These are phyloP conservation scores for Anoplolepis gracilipes DNA, from an alignment of 1,140 invertebrate genomes.

Conservation along the genomic window DNA sequence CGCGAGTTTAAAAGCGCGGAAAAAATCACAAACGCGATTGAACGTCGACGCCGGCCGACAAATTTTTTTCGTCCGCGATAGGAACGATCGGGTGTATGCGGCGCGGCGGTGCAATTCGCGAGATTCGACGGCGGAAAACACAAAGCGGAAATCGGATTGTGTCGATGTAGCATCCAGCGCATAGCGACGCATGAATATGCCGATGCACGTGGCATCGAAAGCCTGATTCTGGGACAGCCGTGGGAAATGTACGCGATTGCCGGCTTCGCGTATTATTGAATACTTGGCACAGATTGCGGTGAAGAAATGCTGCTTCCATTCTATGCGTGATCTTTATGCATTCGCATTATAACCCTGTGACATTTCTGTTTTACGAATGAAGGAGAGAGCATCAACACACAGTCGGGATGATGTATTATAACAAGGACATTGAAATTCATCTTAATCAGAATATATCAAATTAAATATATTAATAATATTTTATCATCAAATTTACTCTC, in stretches of 20 bases:
- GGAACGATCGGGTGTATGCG: slow-evolving; percentile 33
- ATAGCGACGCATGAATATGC: slow-evolving; percentile 39
- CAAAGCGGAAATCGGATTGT: slow-evolving; percentile 36
- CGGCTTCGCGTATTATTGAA: slow-evolving; percentile 49
- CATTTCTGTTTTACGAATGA: slow-evolving; percentile 67
- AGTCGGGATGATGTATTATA: slow-evolving; percentile 24
- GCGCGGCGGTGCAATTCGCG: slow-evolving; percentile 32
- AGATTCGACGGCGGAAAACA: slow-evolving; percentile 32
- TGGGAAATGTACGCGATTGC: slow-evolving; percentile 63
- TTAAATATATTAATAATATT: background rate
- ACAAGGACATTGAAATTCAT: slow-evolving; percentile 45
- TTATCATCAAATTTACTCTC: background rate
- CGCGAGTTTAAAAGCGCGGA: slow-evolving; percentile 63
- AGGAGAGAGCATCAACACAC: slow-evolving; percentile 41
- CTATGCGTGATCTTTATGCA: slow-evolving; percentile 65
- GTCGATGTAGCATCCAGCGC: background rate
- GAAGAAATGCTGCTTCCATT: slow-evolving; percentile 61
- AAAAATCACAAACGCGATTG: slow-evolving; percentile 65
- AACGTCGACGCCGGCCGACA: slow-evolving; percentile 53
- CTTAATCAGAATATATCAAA: slow-evolving; percentile 48
- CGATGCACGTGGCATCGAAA: slow-evolving; percentile 23
- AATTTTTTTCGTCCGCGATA: slow-evolving; percentile 4
- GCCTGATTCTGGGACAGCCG: slow-evolving; percentile 29
- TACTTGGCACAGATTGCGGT: slow-evolving; percentile 57
- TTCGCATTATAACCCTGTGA: slow-evolving; percentile 44